phyloP scores from a whole-genome alignment of 2,888 invertebrate species.

The Amiota minor region DNA sequence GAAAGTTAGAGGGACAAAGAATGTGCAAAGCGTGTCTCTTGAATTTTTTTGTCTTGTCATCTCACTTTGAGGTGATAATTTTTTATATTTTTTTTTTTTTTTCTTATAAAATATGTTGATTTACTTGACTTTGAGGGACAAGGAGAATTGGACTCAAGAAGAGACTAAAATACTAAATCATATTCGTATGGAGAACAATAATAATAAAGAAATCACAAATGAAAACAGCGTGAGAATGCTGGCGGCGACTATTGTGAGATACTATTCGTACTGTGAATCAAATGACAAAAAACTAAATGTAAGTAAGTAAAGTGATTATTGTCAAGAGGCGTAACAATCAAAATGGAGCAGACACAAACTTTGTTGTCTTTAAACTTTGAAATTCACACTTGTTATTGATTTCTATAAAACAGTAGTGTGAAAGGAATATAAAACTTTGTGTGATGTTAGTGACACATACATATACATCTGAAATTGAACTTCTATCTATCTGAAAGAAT shows the following conservation, averaged over 20 bases:
- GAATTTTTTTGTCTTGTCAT: slow-evolving; percentile 58
- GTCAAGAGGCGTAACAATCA: slow-evolving; percentile 9
- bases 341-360: slow-evolving; percentile 8
- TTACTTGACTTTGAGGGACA: slow-evolving; percentile 48
- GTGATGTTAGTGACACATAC: too few species aligned
- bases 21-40: slow-evolving; percentile 28
- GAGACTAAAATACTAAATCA: slow-evolving; percentile 1
- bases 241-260: slow-evolving; percentile 38
- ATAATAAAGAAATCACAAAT: slow-evolving; percentile 56
- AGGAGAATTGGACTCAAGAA: slow-evolving; percentile 31
- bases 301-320: neutral
- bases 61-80: slow-evolving; percentile 30
- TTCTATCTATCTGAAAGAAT: too few species aligned
- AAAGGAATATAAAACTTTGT: too few species aligned
- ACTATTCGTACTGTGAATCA: slow-evolving; percentile 31
- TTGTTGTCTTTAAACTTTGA: too few species aligned
- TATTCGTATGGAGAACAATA: slow-evolving; percentile 32
- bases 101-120: neutral
- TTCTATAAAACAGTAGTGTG: too few species aligned
- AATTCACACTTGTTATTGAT: too few species aligned
- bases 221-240: slow-evolving; percentile 63
- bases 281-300: slow-evolving; percentile 37
- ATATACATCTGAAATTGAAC: too few species aligned
- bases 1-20: neutral
- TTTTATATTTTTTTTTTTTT: slow-evolving; percentile 18